Evolutionary conservation across 2,888 invertebrate genomes (phyloP), one percentile per base, ranked within the genome.

Genomic region (Hyposoter didymator): DNA sequence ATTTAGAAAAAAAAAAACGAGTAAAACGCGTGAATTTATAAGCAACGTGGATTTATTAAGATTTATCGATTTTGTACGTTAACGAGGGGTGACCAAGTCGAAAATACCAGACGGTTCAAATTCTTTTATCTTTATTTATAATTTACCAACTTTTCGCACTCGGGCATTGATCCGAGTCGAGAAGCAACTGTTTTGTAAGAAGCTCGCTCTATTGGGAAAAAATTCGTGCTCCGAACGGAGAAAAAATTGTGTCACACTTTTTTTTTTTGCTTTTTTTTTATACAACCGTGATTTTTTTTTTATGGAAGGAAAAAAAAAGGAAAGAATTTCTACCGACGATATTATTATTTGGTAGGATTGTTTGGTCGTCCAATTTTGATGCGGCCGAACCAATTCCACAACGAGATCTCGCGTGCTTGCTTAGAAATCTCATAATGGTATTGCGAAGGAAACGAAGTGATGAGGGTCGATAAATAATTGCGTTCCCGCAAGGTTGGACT

Each of bases 311-410:
- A 45, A 45, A 64, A 64, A 49, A 76, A 45, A 76, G 67, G 47
- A 80, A 66, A 49, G 12, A 45, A 78, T 70, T 19, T 55, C 17
- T 64, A 35, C 1, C 49, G 12, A 39, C 79, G 75, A 62, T 47
- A 22, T 22, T 47, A 22, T 22, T 70, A 35, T 45, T 22, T 49
- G 39, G 39, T 39, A 62, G 43, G 39, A 14, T 70, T n/a, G n/a
- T n/a, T 47, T 75, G 85, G 59, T 79, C 66, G 75, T 85, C 79
- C 82, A 85, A 82, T 82, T 82, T 72, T 45, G 17, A 45, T 43
- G 70, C 74, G 78, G n/a, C 43, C 70, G 19, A 64, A 64, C n/a
- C 17, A 22, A 28, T 32, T 19, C 22, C 28, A 17, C 12, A 6
- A 49, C 32, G 35, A 28, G 35, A 28, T 28, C n/a, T 28, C 32